These are phyloP conservation scores for Arctocebus calabarensis DNA, from an alignment of 2,797 vertebrate genomes.

Conservation along the genomic window DNA sequence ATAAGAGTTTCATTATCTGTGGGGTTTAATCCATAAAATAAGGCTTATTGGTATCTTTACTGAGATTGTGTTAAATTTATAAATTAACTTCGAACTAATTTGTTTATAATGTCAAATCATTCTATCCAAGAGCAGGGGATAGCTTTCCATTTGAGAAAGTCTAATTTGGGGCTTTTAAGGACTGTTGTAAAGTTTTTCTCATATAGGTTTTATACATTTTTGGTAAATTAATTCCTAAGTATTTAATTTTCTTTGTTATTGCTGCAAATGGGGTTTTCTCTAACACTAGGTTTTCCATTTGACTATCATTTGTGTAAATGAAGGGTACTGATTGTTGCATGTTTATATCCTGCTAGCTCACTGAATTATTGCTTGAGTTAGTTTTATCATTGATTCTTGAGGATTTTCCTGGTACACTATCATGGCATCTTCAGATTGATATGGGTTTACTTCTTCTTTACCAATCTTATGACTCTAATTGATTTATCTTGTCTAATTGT, in stretches of 20 bases:
- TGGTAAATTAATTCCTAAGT: conserved; percentile 56
- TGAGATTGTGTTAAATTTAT: conserved; percentile 41
- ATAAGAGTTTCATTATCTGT: conserved; percentile 25
- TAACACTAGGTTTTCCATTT: conserved; percentile 25
- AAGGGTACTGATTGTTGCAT: conserved; percentile 46
- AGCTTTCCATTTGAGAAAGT: conserved; percentile 40
- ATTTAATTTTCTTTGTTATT: conserved; percentile 60
- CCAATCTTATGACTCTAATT: conserved; percentile 36
- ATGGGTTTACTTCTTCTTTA: conserved; percentile 48
- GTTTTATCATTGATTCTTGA: conserved; percentile 42
- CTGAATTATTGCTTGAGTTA: conserved; percentile 52
- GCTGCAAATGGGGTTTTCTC: conserved; percentile 21
- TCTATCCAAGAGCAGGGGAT: conserved; percentile 17
- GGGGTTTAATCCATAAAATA: conserved; percentile 16
- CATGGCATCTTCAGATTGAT: neutral
- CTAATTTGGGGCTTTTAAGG: conserved; percentile 27
- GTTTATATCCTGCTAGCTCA: neutral
- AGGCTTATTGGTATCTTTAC: conserved; percentile 31
- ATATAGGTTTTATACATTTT: conserved; percentile 27
- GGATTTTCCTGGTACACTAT: conserved; percentile 6
- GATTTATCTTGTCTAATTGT: conserved; percentile 44
- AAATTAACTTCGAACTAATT: conserved; percentile 31
- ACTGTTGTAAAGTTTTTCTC: conserved; percentile 35
- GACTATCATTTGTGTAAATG: conserved; percentile 53
- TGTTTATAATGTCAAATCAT: conserved; percentile 43